Conservation (phyloP, 2,797 vertebrate genomes). For the Merluccius polli region DNA sequence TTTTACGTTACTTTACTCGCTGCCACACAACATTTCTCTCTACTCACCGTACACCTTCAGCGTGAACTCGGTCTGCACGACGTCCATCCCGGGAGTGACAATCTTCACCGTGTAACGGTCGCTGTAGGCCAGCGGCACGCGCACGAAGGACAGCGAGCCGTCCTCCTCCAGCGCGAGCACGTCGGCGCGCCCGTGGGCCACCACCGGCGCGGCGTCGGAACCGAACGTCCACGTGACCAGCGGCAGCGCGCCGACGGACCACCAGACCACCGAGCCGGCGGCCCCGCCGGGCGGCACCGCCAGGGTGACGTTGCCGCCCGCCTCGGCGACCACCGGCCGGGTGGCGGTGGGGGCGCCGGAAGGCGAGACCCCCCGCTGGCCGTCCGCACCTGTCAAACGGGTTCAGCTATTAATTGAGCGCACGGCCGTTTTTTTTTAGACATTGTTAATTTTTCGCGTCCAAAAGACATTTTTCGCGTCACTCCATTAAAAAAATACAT, state of each 20-base stretch:
- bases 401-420: neutral
- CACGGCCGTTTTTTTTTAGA: neutral
- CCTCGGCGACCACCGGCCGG: conserved; percentile 33
- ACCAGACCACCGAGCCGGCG: conserved; percentile 46
- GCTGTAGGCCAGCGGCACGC: conserved; percentile 39
- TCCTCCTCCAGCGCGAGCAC: conserved; percentile 44
- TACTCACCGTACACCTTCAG: conserved; percentile 70
- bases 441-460: neutral
- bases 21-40: neutral
- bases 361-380: conserved; percentile 43
- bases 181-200: neutral
- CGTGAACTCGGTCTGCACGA: conserved; percentile 33
- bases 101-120: conserved; percentile 56
- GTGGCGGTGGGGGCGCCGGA: conserved; percentile 9
- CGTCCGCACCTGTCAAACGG: conserved; percentile 43
- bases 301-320: conserved; percentile 61
- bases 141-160: conserved; percentile 63
- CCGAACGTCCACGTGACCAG: conserved; percentile 59
- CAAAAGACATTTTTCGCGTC: too few species aligned
- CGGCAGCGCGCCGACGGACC: conserved; percentile 43
- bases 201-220: conserved; percentile 5
- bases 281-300: conserved; percentile 51
- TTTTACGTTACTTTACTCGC: too few species aligned
- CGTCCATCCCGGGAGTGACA: conserved; percentile 46
- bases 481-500: too few species aligned